Evolutionary conservation across 1,140 invertebrate genomes (phyloP).

Genomic region (Diuraphis noxia): DNA sequence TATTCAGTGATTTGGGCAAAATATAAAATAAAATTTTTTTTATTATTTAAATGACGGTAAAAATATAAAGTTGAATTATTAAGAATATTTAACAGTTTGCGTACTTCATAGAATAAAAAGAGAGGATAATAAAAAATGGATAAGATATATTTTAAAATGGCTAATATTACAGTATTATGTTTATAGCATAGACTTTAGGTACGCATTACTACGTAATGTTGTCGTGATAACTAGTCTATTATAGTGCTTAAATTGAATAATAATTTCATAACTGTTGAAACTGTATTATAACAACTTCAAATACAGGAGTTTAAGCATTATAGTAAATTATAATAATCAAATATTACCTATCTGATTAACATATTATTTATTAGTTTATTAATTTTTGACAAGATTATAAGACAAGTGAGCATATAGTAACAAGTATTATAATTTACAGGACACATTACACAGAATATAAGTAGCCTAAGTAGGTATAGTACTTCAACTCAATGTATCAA

Average conservation of each 20-base stretch:
- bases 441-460: too few species aligned
- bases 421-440: too few species aligned
- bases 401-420: too few species aligned
- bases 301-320: neutral
- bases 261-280: slow-evolving; percentile 1
- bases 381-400: neutral
- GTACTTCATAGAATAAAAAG: too few species aligned
- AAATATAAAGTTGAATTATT: too few species aligned
- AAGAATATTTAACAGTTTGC: too few species aligned
- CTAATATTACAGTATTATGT: too few species aligned
- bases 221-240: neutral
- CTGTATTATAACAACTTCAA: neutral
- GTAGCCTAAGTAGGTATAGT: neutral
- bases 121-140: too few species aligned
- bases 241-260: neutral
- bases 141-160: too few species aligned
- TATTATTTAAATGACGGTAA: too few species aligned
- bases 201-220: neutral
- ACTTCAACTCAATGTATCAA: neutral
- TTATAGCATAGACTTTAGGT: too few species aligned
- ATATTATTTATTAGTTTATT: neutral
- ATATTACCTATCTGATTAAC: neutral
- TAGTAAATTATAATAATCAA: neutral
- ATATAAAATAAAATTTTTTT: too few species aligned
- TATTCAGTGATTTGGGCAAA: neutral